Evolutionary conservation across 2,888 invertebrate genomes (phyloP), one percentile per base, ranked within the genome.

Genomic region (Pheosia gnoma): DNA sequence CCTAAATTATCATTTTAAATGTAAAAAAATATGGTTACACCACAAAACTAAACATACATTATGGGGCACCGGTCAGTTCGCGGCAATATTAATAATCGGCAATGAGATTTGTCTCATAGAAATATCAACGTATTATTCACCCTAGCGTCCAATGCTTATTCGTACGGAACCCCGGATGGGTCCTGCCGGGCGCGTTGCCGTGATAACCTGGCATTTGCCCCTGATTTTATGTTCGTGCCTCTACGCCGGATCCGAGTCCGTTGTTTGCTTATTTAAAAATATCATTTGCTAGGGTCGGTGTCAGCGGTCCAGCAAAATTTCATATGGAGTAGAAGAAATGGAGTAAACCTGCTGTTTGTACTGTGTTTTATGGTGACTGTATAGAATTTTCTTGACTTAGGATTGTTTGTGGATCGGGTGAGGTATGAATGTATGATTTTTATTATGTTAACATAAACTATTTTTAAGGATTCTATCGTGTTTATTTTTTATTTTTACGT

Each of bases 191-290:
- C 72, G 62, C 79, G 67, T 82, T 77, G 64, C 59, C 59, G 69
- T 81, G 81, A 84, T 83, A 83, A 79, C 83, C 79, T 76, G 81
- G 64, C 57, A 67, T 74, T 71, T 73, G 64, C 67, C 66, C 68
- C 78, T 67, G 78, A 77, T 84, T 83, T 84, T 74, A 80, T 75
- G 72, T 79, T 68, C 67, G 72, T 75, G 74, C 77, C 72, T 67
- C 73, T 8, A 25, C 51, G 13, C 51, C 13, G 54, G 54, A 54
- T 10, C 54, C 36, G 38, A 11, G 54, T 11, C 4, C n/a, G 10
- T 10, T 38, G 61, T 70, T 79, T 78, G 73, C 72, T 75, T 77
- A 79, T 80, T 80, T 79, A 77, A 75, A 81, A 78, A 47, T 70
- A 73, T 76, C 65, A 74, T 80, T 74, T 71, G 62, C 59, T 58